Evolutionary conservation across 53 echinoderm and acorn worm genomes (phyloP).

Genomic region (Mesocentrotus franciscanus): DNA sequence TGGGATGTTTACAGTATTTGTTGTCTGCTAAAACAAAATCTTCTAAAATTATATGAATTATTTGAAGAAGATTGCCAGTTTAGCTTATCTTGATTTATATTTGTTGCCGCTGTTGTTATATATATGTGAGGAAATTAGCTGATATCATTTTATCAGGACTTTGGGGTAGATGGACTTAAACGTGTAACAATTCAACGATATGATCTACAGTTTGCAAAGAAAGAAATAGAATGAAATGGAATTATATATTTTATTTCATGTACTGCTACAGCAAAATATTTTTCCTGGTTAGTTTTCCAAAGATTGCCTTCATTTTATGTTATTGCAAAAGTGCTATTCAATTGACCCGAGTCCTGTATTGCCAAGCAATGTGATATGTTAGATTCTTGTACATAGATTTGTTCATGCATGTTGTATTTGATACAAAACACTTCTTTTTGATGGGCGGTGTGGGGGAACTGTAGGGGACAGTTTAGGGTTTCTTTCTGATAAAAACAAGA

Average conservation of each 20-base stretch:
- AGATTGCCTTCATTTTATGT: not conserved
- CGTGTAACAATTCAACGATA: not conserved
- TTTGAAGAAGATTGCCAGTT: not conserved
- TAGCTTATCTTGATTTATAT: not conserved
- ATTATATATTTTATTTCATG: not conserved
- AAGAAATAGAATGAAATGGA: not conserved
- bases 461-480: not conserved
- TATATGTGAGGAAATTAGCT: not conserved
- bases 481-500: not conserved
- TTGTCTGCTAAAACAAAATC: not conserved
- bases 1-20: not conserved
- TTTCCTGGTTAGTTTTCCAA: not conserved
- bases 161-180: not conserved
- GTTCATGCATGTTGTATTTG: constrained; percentile 16
- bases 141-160: not conserved
- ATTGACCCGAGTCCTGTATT: not conserved
- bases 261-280: not conserved
- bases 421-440: not conserved
- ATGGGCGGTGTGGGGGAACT: not conserved
- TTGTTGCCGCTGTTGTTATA: not conserved
- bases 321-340: not conserved
- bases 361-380: not conserved
- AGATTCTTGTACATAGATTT: not conserved
- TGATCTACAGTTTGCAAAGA: not conserved
- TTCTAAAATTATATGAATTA: no score